Conservation (phyloP, 2,888 invertebrate species). For the Dicyrtoma fusca region DNA sequence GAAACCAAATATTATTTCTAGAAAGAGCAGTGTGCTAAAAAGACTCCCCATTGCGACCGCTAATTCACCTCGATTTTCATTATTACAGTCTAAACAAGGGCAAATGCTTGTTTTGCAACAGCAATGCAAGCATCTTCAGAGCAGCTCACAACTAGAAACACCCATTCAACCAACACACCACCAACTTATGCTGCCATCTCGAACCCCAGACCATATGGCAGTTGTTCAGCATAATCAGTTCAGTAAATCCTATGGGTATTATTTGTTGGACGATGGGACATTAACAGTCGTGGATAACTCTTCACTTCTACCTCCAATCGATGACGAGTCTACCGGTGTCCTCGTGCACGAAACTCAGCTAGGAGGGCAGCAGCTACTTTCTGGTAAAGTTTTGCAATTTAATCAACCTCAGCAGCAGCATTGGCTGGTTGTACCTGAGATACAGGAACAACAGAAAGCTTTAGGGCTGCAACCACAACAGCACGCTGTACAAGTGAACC, state of each 20-base stretch:
- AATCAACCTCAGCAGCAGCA: not conserved
- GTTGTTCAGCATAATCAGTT: not conserved
- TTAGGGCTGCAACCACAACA: not conserved
- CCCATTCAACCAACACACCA: not conserved
- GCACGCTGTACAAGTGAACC: not conserved
- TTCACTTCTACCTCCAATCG: not conserved
- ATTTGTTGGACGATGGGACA: constrained; percentile 14
- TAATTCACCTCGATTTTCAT: not conserved
- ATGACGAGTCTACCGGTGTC: not conserved
- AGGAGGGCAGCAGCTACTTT: no score
- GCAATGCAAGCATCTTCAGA: not conserved
- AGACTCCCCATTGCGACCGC: not conserved
- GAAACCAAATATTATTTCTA: constrained; percentile 38
- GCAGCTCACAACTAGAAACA: not conserved
- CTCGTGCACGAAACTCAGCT: not conserved
- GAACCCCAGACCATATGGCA: no score
- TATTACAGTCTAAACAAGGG: not conserved
- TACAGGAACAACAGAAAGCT: not conserved
- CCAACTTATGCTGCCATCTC: constrained; percentile 2
- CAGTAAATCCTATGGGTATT: not conserved
- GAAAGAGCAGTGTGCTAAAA: not conserved
- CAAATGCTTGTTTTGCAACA: not conserved
- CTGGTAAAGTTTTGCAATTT: not conserved
- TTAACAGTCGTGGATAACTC: constrained; percentile 2
- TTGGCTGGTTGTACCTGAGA: not conserved